phyloP scores from a whole-genome alignment of 2,113 vertebrate genomes.

The Callithrix jacchus region DNA sequence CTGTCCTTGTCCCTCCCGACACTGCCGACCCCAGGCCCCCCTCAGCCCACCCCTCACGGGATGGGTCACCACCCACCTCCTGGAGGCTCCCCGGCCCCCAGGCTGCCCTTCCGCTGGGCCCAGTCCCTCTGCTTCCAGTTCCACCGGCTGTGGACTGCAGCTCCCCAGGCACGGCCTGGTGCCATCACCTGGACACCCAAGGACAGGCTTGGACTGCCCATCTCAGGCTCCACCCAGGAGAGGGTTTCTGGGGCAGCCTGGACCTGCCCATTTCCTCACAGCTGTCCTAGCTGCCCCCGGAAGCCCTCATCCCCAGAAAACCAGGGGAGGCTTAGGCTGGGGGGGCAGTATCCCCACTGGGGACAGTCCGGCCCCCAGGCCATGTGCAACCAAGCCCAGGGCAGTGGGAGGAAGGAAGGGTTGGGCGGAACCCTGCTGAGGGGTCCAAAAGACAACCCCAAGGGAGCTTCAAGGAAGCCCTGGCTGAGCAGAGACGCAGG shows the following conservation, averaged over 20 bases:
- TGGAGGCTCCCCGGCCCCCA: background rate
- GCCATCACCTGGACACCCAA: accelerated
- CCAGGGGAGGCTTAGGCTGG: too few species aligned
- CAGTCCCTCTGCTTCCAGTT: background rate
- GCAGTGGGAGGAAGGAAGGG: background rate
- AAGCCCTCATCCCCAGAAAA: background rate
- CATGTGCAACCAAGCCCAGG: background rate
- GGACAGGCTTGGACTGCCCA: background rate
- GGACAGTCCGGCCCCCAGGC: background rate
- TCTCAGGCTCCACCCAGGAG: too few species aligned
- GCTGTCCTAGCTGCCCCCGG: accelerated
- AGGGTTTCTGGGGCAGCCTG: too few species aligned
- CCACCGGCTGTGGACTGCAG: accelerated
- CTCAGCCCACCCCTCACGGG: too few species aligned
- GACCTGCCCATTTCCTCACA: background rate
- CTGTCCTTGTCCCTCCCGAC: too few species aligned
- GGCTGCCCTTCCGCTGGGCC: background rate
- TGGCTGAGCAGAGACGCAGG: background rate
- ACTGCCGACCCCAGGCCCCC: too few species aligned
- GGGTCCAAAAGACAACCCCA: too few species aligned
- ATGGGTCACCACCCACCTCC: background rate
- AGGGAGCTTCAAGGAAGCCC: background rate
- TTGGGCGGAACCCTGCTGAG: accelerated
- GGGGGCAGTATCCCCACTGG: background rate
- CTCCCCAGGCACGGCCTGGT: accelerated